These are phyloP conservation scores for Cepphus grylle DNA, from an alignment of 2,113 vertebrate genomes.

Conservation along the genomic window DNA sequence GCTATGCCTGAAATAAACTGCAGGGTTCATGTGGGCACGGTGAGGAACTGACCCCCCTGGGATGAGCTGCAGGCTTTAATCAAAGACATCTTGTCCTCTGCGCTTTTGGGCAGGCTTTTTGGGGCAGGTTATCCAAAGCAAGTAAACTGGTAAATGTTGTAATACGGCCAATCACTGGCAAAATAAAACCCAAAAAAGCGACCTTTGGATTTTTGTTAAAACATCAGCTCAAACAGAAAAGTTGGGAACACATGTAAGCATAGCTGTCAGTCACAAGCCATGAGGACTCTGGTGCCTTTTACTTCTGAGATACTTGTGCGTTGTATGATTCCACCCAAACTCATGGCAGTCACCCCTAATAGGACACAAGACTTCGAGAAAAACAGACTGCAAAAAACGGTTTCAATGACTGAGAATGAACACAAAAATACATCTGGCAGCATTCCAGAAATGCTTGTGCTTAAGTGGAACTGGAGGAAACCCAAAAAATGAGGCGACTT, in stretches of 20 bases:
- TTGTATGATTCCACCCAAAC: neutral
- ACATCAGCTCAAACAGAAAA: neutral
- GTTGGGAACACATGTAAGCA: accelerated
- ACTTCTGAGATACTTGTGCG: neutral
- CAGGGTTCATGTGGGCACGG: neutral
- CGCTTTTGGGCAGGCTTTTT: neutral
- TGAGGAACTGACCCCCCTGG: neutral
- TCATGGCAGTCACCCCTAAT: neutral
- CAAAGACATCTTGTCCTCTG: neutral
- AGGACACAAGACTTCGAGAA: neutral
- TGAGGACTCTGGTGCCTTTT: neutral
- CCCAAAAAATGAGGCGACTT: neutral
- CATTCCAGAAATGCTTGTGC: neutral
- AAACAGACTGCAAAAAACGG: neutral
- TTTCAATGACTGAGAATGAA: neutral
- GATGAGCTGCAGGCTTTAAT: neutral
- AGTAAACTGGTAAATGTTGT: neutral
- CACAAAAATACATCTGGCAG: neutral
- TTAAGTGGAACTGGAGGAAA: neutral
- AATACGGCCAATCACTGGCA: neutral
- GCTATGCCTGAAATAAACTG: neutral
- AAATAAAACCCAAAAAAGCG: neutral
- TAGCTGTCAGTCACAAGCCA: neutral
- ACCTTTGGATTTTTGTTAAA: neutral
- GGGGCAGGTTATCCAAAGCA: neutral